These are phyloP conservation scores for Mesorhabditis belari DNA, from an alignment of 2,888 invertebrate species.

Conservation along the genomic window DNA sequence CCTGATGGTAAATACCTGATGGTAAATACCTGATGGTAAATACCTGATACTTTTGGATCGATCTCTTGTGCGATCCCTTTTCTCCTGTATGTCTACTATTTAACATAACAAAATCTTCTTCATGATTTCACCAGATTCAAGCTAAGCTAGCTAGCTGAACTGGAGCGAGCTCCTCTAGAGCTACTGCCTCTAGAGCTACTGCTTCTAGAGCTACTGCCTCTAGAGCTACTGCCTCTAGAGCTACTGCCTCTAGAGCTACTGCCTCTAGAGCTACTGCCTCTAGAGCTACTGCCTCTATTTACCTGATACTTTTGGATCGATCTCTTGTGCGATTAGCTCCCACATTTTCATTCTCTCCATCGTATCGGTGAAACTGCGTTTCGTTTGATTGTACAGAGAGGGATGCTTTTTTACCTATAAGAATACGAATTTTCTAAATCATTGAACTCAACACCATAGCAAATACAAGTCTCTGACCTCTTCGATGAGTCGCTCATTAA, in stretches of 20 bases:
- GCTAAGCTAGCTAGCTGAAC: too few species aligned
- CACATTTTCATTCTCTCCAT: constrained; percentile 43
- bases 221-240: too few species aligned
- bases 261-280: too few species aligned
- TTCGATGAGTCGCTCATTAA: constrained; percentile 45
- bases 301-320: constrained; percentile 43
- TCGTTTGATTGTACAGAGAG: constrained; percentile 48
- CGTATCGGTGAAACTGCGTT: constrained; percentile 36
- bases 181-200: too few species aligned
- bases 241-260: too few species aligned
- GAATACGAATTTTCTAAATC: not conserved
- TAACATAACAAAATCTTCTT: not conserved
- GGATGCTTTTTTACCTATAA: constrained; percentile 28
- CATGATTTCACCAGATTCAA: not conserved
- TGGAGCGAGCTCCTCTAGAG: too few species aligned
- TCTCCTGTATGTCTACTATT: constrained; percentile 7
- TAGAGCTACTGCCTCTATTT: too few species aligned
- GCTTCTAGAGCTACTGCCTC: too few species aligned
- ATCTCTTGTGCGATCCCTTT: constrained; percentile 41
- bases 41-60: too few species aligned
- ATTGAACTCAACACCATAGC: not conserved
- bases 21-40: too few species aligned
- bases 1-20: too few species aligned
- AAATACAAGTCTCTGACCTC: constrained; percentile 24
- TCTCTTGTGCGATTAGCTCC: constrained; percentile 45